Base-by-base conservation (phyloP, 1,140 invertebrate species). In the Zaprionus inermis region DNA sequence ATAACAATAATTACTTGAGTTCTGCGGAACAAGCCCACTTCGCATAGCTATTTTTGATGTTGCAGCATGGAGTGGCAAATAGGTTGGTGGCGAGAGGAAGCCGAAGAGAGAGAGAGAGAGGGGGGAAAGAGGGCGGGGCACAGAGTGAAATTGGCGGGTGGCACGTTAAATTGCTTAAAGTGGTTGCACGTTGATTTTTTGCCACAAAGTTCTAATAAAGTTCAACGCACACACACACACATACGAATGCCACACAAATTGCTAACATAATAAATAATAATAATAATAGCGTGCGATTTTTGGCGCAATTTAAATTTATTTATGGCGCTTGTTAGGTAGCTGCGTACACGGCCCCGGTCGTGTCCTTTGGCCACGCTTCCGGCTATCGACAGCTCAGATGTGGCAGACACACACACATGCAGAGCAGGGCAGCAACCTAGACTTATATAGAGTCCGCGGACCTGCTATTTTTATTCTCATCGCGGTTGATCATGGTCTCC, bases 181-280 rank as follows among this genome's bases (percentile, higher is more conserved):
- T 57, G 59, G 52, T 71, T 69, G 65, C 73, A 77, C 81, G 72
- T 71, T 77, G 73, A 84, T 78, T 80, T 78, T 80, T 77, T 84
- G 83, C 73, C 72, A 80, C 73, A 81, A 85, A 71, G 69, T 84
- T 85, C 69, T 77, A 85, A 85, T 74, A 85, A 81, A 81, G 11
- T 18, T 49, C n/a, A 5, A 58, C 24, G 20, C 22, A 30, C 38
- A 34, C 44, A n/a, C 36, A 34, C 46, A 36, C 51, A 52, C 46
- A 66, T 28, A 77, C 58, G 72, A 81, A 86, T 81, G 75, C 71
- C 75, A 69, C 82, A 85, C 78, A 85, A 85, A 85, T 86, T 81
- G 82, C 81, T 86, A 81, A 70, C 82, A 85, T 88, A 85, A 85
- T 88, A 85, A 85, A 85, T 86, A 85, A 82, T 88, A 85, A 88